Percentiles rank a stretch among this genome's conserved stretches.
These are phyloP conservation scores for Actenoides hombroni DNA, from an alignment of 2,113 vertebrate genomes.

Conservation along the genomic window DNA sequence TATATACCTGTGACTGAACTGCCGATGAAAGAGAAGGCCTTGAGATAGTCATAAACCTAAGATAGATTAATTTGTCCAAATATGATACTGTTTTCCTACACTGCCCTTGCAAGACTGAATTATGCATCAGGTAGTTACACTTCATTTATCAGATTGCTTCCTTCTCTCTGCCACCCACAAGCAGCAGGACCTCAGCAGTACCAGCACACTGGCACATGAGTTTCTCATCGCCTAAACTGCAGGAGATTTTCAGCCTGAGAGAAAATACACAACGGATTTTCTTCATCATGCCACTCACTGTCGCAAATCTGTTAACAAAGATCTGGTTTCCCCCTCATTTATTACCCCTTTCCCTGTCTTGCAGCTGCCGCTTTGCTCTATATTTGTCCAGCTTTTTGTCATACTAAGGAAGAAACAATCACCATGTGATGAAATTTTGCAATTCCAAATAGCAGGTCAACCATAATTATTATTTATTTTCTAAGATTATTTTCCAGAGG, in stretches of 20 bases:
- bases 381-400: conserved; percentile 39
- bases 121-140: conserved; percentile 7
- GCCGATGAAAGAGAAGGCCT: not conserved
- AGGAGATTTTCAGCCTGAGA: conserved; percentile 23
- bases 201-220: not conserved
- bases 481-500: conserved; percentile 46
- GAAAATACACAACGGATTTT: conserved; percentile 45
- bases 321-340: conserved; percentile 39
- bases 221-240: conserved; percentile 12
- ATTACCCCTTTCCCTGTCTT: not conserved
- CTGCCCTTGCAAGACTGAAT: conserved; percentile 58
- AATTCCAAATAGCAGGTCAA: conserved; percentile 33
- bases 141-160: conserved; percentile 47
- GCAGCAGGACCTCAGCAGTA: not conserved
- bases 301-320: conserved; percentile 24
- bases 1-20: not conserved
- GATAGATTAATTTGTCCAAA: conserved; percentile 37
- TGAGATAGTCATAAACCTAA: conserved; percentile 1
- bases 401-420: conserved; percentile 8
- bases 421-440: conserved; percentile 4
- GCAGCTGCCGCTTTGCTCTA: not conserved
- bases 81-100: not conserved
- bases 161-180: not conserved
- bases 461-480: conserved; percentile 19
- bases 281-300: conserved; percentile 32